These are phyloP conservation scores for Prorops nasuta DNA, from an alignment of 1,140 invertebrate genomes.

Conservation along the genomic window DNA sequence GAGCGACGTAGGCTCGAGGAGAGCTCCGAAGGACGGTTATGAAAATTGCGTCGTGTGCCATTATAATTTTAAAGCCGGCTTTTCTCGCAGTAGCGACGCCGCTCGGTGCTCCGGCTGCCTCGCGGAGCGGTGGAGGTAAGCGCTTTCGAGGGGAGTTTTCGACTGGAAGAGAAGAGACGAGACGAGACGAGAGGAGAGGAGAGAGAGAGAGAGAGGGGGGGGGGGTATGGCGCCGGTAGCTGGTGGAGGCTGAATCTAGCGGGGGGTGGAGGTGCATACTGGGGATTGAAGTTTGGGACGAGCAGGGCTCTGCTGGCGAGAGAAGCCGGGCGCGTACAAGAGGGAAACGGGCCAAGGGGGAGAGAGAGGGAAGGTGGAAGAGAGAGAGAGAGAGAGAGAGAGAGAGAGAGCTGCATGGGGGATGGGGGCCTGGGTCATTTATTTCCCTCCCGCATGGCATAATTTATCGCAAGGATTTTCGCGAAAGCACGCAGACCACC, in stretches of 20 bases:
- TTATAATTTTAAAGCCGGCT: constrained; percentile 59
- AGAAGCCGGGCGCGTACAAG: neutral
- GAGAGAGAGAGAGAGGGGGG: constrained; percentile 7
- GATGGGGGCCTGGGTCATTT: constrained; percentile 53
- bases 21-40: constrained; percentile 51
- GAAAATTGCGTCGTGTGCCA: constrained; percentile 57
- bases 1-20: too few species aligned
- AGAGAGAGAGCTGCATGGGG: constrained; percentile 4
- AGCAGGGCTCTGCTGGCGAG: too few species aligned
- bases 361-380: neutral
- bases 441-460: constrained; percentile 55
- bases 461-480: constrained; percentile 59
- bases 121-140: constrained; percentile 27
- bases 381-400: constrained; percentile 1
- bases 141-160: constrained; percentile 11
- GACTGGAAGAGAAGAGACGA: constrained; percentile 12
- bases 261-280: constrained; percentile 37
- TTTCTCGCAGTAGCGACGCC: constrained; percentile 44
- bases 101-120: constrained; percentile 39
- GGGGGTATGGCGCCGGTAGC: constrained; percentile 10
- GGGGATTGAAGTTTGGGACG: constrained; percentile 38
- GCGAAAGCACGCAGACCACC: constrained; percentile 53
- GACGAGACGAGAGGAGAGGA: constrained; percentile 8
- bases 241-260: constrained; percentile 28
- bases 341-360: neutral